A percentile compares a stretch with the other conserved stretches of the same genome.
Evolutionary conservation across 2,113 vertebrate genomes (phyloP).

Genomic region (Numenius arquata): DNA sequence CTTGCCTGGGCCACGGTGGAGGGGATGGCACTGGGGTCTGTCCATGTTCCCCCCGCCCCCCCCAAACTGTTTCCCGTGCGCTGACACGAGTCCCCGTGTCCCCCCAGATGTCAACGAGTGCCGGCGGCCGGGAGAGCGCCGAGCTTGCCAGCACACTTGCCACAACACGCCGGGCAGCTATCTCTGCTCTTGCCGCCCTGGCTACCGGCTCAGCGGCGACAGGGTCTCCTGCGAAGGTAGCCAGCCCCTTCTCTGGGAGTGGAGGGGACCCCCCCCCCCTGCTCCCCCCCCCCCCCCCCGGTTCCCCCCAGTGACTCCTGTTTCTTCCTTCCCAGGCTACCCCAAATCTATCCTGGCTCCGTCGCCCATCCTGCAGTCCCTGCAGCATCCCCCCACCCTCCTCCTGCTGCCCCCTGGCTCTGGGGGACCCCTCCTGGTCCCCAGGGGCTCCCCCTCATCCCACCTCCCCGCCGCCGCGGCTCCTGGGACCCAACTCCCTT

Average conservation of each 20-base stretch:
- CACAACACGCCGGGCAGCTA: conserved; percentile 79
- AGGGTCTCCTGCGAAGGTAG: conserved; percentile 77
- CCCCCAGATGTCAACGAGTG: conserved; percentile 78
- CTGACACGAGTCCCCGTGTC: not conserved
- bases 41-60: too few species aligned
- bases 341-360: conserved; percentile 64
- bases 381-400: conserved; percentile 41
- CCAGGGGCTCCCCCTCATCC: conserved; percentile 49
- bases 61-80: not conserved
- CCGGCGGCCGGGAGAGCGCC: conserved; percentile 50
- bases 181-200: conserved; percentile 74
- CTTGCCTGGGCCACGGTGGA: fast-evolving
- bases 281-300: not conserved
- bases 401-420: conserved; percentile 61
- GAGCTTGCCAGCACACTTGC: conserved; percentile 76
- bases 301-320: not conserved
- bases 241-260: not conserved
- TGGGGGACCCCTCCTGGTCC: conserved; percentile 1
- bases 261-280: not conserved
- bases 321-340: conserved; percentile 43
- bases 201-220: conserved; percentile 71
- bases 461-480: conserved; percentile 29
- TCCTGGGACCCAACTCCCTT: not conserved
- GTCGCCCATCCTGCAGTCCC: conserved; percentile 57
- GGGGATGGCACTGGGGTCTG: not conserved